phyloP scores from a whole-genome alignment of 1,140 invertebrate species.

The Dermatophagoides farinae region DNA sequence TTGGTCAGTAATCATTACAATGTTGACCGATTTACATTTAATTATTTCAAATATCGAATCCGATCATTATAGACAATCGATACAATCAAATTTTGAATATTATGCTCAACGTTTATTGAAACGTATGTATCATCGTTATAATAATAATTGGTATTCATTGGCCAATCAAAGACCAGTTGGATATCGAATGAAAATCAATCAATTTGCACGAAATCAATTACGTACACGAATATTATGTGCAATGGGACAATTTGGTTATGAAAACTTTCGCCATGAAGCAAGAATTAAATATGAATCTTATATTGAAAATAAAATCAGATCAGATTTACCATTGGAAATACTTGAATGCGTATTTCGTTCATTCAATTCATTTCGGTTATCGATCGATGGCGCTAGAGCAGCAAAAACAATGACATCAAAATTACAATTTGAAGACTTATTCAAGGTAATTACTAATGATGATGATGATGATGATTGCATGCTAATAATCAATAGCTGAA shows the following conservation, averaged over 20 bases:
- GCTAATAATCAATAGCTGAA: too few species aligned
- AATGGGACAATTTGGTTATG: conserved; percentile 56
- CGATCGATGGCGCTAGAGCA: conserved; percentile 38
- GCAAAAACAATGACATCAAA: conserved; percentile 38
- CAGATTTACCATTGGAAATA: conserved; percentile 53
- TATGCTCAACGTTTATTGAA: conserved; percentile 47
- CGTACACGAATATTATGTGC: conserved; percentile 56
- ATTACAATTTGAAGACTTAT: conserved; percentile 35
- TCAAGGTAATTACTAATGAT: neutral
- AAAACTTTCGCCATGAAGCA: conserved; percentile 51
- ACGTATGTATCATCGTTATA: conserved; percentile 40
- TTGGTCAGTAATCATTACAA: conserved; percentile 65
- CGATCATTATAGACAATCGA: neutral
- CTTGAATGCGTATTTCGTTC: conserved; percentile 50
- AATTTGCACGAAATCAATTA: conserved; percentile 48
- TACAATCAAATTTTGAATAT: conserved; percentile 40
- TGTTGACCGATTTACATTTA: conserved; percentile 43
- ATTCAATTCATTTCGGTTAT: conserved; percentile 33
- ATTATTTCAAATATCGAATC: conserved; percentile 55
- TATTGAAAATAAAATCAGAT: conserved; percentile 29
- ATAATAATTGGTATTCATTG: neutral
- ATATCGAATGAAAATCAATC: conserved; percentile 2
- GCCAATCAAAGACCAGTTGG: neutral
- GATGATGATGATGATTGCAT: too few species aligned
- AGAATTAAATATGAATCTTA: conserved; percentile 44